Evolutionary conservation across 2,888 invertebrate species (phyloP).

Genomic region (Drosophila vallismaia): DNA sequence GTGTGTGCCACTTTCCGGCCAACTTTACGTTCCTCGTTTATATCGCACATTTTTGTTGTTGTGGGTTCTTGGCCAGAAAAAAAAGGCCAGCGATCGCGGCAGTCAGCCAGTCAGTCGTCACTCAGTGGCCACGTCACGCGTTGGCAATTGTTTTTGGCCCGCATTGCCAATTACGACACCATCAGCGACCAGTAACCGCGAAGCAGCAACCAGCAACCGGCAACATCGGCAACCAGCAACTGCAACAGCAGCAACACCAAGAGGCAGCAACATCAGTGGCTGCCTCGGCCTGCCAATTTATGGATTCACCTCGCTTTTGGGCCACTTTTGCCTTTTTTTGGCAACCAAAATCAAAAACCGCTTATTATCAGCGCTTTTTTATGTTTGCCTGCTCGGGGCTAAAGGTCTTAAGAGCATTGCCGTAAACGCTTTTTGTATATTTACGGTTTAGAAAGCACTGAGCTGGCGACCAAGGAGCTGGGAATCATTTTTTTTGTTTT

Average conservation of each 20-base stretch:
- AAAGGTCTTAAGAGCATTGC: slow-evolving; percentile 42
- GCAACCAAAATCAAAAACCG: slow-evolving; percentile 56
- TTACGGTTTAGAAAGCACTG: slow-evolving; percentile 23
- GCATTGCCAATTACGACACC: slow-evolving; percentile 80
- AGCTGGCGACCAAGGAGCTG: background rate
- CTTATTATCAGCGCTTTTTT: slow-evolving; percentile 69
- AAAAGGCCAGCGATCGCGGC: slow-evolving; percentile 53
- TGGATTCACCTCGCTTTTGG: slow-evolving; percentile 61
- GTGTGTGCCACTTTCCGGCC: slow-evolving; percentile 56
- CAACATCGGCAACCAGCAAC: slow-evolving; percentile 1
- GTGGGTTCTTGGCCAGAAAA: slow-evolving; percentile 39
- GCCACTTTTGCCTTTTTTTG: slow-evolving; percentile 48
- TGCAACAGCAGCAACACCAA: slow-evolving; percentile 16
- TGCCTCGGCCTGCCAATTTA: slow-evolving; percentile 60
- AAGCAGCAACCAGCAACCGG: slow-evolving; percentile 6
- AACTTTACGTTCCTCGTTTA: slow-evolving; percentile 16
- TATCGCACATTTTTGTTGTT: slow-evolving; percentile 17
- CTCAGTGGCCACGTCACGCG: slow-evolving; percentile 68
- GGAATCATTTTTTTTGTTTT: background rate
- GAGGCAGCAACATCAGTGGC: slow-evolving; percentile 16
- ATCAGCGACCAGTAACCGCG: slow-evolving; percentile 46
- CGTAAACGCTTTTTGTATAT: slow-evolving; percentile 5
- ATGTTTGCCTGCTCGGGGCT: slow-evolving; percentile 57
- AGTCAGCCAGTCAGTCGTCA: slow-evolving; percentile 42
- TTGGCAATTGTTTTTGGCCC: slow-evolving; percentile 73